Evolutionary conservation across 2,113 vertebrate species (phyloP).

Genomic region (Pelvicachromis taeniatus): DNA sequence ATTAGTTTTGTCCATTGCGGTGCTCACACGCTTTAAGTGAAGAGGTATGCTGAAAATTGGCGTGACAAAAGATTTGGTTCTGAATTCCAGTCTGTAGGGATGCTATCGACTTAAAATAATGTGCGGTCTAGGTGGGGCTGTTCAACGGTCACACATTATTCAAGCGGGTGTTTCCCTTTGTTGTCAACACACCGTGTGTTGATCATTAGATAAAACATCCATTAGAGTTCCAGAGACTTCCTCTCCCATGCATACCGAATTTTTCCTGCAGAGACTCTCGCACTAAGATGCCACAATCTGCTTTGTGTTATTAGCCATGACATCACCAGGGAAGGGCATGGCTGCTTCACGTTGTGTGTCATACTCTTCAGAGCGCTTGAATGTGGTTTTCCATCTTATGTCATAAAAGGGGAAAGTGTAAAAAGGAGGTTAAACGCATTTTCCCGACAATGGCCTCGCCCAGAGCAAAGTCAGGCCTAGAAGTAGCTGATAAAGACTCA

Average conservation of each 20-base stretch:
- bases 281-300: background rate
- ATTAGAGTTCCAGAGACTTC: background rate
- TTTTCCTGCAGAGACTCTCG: background rate
- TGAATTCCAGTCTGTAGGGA: background rate
- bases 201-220: conserved; percentile 1
- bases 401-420: background rate
- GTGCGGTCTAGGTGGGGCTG: background rate
- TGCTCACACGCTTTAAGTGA: background rate
- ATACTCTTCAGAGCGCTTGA: background rate
- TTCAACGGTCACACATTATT: background rate
- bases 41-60: background rate
- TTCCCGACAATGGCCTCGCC: background rate
- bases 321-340: conserved; percentile 27
- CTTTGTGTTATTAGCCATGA: conserved; percentile 18
- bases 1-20: background rate
- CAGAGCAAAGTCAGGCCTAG: background rate
- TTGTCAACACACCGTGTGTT: conserved; percentile 14
- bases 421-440: background rate
- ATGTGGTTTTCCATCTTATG: background rate
- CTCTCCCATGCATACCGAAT: background rate
- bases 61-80: background rate
- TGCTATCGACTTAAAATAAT: background rate
- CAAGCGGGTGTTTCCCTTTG: background rate
- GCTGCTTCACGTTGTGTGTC: conserved; percentile 2
- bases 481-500: background rate